A percentile compares a stretch with the other conserved stretches of the same genome.
phyloP scores from a whole-genome alignment of 2,113 vertebrate genomes.

The Catagonus wagneri region DNA sequence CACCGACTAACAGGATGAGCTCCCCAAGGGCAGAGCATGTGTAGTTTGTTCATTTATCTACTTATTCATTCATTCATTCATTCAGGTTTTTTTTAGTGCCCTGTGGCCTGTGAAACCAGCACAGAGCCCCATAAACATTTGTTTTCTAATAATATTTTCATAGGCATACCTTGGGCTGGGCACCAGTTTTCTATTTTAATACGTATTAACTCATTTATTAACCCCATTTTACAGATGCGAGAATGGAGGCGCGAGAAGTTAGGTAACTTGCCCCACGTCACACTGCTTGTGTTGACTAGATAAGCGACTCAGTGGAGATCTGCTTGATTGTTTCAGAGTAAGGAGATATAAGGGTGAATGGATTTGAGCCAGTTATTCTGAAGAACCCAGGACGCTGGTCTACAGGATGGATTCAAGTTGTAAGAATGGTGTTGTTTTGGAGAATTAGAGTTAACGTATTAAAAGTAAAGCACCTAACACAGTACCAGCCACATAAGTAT shows the following conservation, averaged over 20 bases:
- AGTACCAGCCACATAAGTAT: not conserved
- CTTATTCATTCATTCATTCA: slow-evolving; percentile 11
- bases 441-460: slow-evolving; percentile 28
- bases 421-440: not conserved
- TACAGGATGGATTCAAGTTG: not conserved
- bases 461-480: slow-evolving; percentile 46
- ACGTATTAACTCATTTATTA: slow-evolving; percentile 23
- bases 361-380: slow-evolving; percentile 16
- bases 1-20: not conserved
- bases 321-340: not conserved
- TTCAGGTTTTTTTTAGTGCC: not conserved
- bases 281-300: not conserved
- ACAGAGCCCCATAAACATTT: slow-evolving; percentile 17
- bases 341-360: not conserved
- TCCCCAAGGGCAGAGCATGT: not conserved
- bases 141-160: slow-evolving; percentile 53
- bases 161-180: not conserved
- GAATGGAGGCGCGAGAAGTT: not conserved
- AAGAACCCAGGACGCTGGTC: slow-evolving; percentile 19
- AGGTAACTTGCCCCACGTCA: slow-evolving; percentile 21
- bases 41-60: slow-evolving; percentile 37
- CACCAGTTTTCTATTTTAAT: slow-evolving; percentile 39
- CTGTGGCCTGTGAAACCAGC: slow-evolving; percentile 18
- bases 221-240: slow-evolving; percentile 21
- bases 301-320: not conserved